Base-by-base conservation (phyloP, 2,888 invertebrate genomes). In the Oxytorus armatus region DNA sequence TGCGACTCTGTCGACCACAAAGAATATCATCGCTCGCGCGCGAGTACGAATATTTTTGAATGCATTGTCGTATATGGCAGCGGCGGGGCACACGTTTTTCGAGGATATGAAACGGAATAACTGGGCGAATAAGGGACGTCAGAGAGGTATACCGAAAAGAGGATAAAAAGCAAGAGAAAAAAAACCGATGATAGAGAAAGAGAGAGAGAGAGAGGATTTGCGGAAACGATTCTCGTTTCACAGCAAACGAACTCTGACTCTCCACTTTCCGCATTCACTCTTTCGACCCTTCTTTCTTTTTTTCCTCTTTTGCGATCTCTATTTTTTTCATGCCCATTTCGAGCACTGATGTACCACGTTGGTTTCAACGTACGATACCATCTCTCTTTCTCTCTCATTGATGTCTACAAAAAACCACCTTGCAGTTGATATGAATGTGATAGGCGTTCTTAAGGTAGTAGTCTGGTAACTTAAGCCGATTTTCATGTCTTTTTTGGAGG, bases 41-140 rank as follows among this genome's bases (percentile, higher is more conserved):
- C 65, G 66, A 33, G 57, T 42, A 72, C 51, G 77, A 77, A 77
- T 77, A 77, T 77, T 77, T 77, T 77, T 77, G 66, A 77, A 77
- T 77, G 49, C 72, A 77, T 77, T 77, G 76, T 76, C 29, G 51
- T 72, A n/a, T n/a, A 57, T 42, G 66, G 65, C 59, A 49, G 63
- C 1, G 47, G 70, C 57, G 69, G 14, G 69, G 61, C 53, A 33
- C 68, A 61, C 76, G 68, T 49, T 77, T 73, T 73, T 55, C 44
- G 59, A 63, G 59, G 63, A 70, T 65, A 55, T 65, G 47, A 77
- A 77, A 63, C 77, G 77, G 49, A 77, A 77, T 77, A 77, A 63
- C 55, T 70, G 70, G 63, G 77, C 63, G 70, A 65, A 77, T 77
- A 55, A 77, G 70, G 44, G 55, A 70, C 21, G 23, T 59, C 39